Evolutionary conservation across 92 coral and sea anemone species (phyloP), one percentile per base, ranked within the genome.

Genomic region (Galaxea fascicularis): DNA sequence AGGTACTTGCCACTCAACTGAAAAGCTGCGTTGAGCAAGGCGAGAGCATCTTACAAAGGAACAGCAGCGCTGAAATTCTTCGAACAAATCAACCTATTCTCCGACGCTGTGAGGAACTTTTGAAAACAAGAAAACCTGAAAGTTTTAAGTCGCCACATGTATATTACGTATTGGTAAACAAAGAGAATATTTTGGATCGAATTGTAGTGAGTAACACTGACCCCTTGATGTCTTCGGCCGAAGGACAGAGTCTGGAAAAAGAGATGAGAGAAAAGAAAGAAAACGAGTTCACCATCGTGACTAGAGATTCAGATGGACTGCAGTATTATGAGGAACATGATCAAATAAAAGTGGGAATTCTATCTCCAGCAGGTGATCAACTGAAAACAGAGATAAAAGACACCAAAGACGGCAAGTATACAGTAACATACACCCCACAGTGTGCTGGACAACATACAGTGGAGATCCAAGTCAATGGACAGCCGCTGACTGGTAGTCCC

Each of bases 311-410:
- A 17, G 57, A 76, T 6, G 91, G 91, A 82, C 73, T 82, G 60
- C 69, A 81, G 87, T 75, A 88, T 88, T 83, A 88, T 70, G 83
- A 86, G 1, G 76, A 88, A 65, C 88, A 87, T 12, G 92, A 88
- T 59, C 28, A 57, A 82, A 73, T 88, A 52, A 82, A 87, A 28
- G 92, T 88, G 64, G 39, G 67, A 12, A 77, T 88, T 60, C 24
- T 65, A 21, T 81, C 64, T 49, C 91, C 88, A 44, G 77, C 58
- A 28, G 75, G 83, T 8, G 72, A 67, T 68, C 49, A 52, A 10
- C 31, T 88, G 8, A 25, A 68, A 31, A 73, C 80, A 20, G 88
- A 82, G 21, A 30, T 88, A 9, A 78, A 88, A 56, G 83, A 88
- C 84, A 80, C 83, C 58, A 82, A 69, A 57, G 87, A 88, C 65